Conservation (phyloP, 2,113 vertebrate genomes). For the Mirza zaza region DNA sequence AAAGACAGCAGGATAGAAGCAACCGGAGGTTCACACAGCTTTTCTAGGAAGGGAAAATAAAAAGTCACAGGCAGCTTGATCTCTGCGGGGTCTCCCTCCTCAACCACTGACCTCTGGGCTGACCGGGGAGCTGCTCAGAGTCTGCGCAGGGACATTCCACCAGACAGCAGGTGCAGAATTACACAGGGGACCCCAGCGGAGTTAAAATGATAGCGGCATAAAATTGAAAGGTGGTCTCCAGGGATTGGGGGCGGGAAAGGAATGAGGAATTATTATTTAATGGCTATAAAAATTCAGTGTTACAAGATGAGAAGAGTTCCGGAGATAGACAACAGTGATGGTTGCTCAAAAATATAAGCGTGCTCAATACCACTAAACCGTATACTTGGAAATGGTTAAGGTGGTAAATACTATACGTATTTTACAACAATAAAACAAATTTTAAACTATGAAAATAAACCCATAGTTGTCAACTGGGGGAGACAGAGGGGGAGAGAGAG, state of each 20-base stretch:
- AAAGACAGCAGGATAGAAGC: no score
- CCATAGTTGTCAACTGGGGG: background rate
- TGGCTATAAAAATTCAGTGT: background rate
- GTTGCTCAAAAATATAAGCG: background rate
- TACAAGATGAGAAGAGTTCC: background rate
- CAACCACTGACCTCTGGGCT: no score
- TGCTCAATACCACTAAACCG: background rate
- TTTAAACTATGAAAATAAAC: background rate
- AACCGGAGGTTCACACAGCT: no score
- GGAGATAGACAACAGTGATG: background rate
- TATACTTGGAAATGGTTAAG: background rate
- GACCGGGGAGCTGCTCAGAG: no score
- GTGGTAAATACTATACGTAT: background rate
- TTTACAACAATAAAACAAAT: background rate
- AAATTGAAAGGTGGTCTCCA: background rate
- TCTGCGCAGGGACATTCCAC: no score
- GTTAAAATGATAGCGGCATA: background rate
- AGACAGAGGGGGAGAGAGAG: background rate
- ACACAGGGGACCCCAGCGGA: background rate
- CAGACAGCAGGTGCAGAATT: background rate
- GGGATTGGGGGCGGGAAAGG: accelerated
- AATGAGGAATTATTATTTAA: background rate
- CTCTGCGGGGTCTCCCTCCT: no score
- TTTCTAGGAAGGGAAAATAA: no score
- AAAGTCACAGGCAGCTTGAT: no score